Evolutionary conservation across 2,797 vertebrate species (phyloP).

Genomic region (Astyanax mexicanus): DNA sequence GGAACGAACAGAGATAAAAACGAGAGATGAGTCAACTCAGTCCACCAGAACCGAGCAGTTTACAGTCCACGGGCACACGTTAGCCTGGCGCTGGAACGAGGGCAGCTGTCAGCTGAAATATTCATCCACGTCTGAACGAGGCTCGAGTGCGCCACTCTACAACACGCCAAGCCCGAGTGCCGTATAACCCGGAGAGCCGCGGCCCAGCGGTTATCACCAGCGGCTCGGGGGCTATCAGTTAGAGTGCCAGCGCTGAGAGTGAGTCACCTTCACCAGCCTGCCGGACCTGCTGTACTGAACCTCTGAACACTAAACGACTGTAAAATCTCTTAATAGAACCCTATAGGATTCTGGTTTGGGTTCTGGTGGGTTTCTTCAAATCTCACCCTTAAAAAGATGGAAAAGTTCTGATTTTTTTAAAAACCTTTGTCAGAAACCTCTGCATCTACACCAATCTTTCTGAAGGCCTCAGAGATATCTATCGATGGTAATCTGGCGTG

Average conservation of each 20-base stretch:
- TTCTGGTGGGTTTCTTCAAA: no score
- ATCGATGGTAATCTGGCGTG: no score
- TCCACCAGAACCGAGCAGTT: slow-evolving; percentile 3
- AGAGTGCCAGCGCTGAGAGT: neutral
- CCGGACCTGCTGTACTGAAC: neutral
- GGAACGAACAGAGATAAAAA: neutral
- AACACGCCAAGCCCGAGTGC: neutral
- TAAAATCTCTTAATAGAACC: neutral
- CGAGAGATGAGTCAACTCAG: neutral
- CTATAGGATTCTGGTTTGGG: no score
- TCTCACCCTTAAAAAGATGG: no score
- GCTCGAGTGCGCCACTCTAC: neutral
- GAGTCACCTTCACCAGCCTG: slow-evolving; percentile 1
- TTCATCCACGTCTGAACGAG: neutral
- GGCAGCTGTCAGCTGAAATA: neutral
- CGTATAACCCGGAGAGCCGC: neutral
- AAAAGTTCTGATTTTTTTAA: no score
- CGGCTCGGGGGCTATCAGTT: neutral
- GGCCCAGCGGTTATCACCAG: neutral
- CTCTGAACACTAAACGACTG: neutral
- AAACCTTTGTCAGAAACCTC: no score
- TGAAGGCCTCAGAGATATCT: no score
- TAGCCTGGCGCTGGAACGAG: neutral
- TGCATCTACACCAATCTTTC: no score
- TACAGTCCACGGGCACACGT: neutral